Base-by-base conservation (phyloP, 2,888 invertebrate genomes). In the Gryllus longicercus region DNA sequence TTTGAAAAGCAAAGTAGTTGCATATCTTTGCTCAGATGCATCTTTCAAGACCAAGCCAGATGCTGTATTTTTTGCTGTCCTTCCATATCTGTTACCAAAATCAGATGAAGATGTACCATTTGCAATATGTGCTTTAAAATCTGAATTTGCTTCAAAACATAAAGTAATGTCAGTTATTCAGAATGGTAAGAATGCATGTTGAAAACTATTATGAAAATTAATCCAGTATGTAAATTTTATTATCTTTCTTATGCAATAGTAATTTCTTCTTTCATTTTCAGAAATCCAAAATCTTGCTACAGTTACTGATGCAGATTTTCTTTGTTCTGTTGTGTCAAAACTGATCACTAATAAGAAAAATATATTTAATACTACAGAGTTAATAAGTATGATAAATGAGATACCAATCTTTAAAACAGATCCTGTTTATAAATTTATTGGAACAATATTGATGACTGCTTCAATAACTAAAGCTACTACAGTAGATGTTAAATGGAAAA, bases 21-120 rank as follows among this genome's bases (percentile, higher is more conserved):
- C 85, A 1, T 89, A 89, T 84, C 87, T 92, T 79, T 90, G 90
- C 78, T 85, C 88, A 0, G 82, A 88, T 1, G 84, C 87, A 25
- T 85, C 87, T 0, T 85, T 88, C 77, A 87, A 88, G 2, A 89
- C 74, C 49, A 25, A 49, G 11, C 18, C 75, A 21, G 21, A 90
- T 8, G 90, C 91, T 83, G 89, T 90, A 8, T 88, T 93, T 78
- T 85, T 92, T 63, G 88, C 89, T 0, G 86, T 93, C 38, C 85
- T 92, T 50, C 93, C 93, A 16, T 91, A 90, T 84, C 85, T 94
- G 11, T 91, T 93, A 83, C 92, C 93, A 0, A 84, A 86, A 77
- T 87, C 89, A 81, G 83, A 87, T 3, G 83, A 85, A 2, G 89
- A 89, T 82, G 84, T 88, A 0, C 83, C 83, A 0, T 86, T 88